Percentiles rank a stretch among this genome's conserved stretches.
These are phyloP conservation scores for Eurypyga helias DNA, from an alignment of 2,113 vertebrate genomes.

Conservation along the genomic window DNA sequence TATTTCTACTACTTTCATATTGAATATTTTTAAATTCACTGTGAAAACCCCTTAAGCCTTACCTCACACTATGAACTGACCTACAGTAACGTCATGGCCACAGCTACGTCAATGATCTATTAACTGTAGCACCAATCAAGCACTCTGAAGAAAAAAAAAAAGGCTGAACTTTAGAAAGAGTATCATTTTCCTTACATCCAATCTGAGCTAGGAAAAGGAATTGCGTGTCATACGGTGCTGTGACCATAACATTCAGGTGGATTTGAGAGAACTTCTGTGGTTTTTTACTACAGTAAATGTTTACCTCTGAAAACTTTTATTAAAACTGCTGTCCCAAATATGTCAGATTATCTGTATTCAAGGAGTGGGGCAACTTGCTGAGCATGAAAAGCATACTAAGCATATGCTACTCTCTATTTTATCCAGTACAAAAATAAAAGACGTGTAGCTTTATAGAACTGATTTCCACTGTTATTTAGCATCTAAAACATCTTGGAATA, in stretches of 20 bases:
- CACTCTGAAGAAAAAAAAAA: neutral
- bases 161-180: neutral
- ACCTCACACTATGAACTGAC: neutral
- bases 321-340: neutral
- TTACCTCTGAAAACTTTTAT: neutral
- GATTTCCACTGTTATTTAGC: neutral
- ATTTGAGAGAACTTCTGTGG: rapidly evolving
- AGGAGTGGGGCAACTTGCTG: neutral
- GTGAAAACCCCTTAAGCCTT: neutral
- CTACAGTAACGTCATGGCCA: neutral
- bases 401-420: neutral
- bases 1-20: neutral
- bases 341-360: neutral
- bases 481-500: neutral
- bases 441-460: neutral
- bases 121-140: neutral
- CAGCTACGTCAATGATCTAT: neutral
- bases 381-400: neutral
- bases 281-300: neutral
- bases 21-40: neutral
- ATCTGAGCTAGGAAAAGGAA: neutral
- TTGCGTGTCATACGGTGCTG: neutral
- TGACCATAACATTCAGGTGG: neutral
- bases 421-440: neutral
- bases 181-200: neutral